These are phyloP conservation scores for Panagrolaimus sp. DNA, from an alignment of 1,140 invertebrate genomes.

Conservation along the genomic window DNA sequence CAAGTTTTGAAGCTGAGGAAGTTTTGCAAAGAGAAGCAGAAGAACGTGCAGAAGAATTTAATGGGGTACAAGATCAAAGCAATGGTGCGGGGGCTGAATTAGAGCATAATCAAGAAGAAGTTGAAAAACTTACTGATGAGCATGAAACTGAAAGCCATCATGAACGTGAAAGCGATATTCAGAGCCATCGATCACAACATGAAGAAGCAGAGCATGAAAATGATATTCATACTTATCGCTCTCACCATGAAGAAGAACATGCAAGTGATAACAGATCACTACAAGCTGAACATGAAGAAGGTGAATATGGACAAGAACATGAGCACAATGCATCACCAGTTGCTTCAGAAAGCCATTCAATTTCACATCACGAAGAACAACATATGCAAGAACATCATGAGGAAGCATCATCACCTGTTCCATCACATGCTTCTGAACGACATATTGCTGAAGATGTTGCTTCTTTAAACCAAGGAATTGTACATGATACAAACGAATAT, in stretches of 20 bases:
- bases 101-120: slow-evolving; percentile 10
- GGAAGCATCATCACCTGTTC: not conserved
- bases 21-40: not conserved
- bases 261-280: too few species aligned
- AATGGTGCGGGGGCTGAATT: too few species aligned
- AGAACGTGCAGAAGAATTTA: not conserved
- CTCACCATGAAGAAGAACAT: too few species aligned
- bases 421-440: not conserved
- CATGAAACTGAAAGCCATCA: not conserved
- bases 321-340: too few species aligned
- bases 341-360: too few species aligned
- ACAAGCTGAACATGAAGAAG: too few species aligned
- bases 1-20: not conserved
- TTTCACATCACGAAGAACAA: too few species aligned
- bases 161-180: not conserved
- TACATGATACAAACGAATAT: not conserved
- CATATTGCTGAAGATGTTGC: too few species aligned
- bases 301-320: too few species aligned
- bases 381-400: not conserved
- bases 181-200: not conserved
- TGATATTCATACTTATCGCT: not conserved
- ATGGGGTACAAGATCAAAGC: not conserved
- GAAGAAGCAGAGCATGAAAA: too few species aligned
- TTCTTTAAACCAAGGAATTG: not conserved
- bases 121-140: not conserved